Conservation (phyloP, 2,113 vertebrate genomes). For the Macroglossus sobrinus region DNA sequence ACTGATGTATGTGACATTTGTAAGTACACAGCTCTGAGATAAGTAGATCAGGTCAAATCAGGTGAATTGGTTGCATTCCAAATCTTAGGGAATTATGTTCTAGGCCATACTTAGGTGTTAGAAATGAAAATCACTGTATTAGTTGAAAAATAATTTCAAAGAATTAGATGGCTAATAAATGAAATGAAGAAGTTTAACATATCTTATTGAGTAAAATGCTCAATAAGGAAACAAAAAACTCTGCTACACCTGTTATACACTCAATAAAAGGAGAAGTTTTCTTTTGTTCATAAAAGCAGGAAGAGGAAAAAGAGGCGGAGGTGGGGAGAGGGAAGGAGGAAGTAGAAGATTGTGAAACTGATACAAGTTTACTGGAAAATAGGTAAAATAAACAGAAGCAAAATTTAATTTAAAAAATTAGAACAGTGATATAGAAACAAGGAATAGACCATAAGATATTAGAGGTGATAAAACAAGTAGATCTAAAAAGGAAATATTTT, state of each 20-base stretch:
- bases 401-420: conserved; percentile 14
- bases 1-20: background rate
- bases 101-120: background rate
- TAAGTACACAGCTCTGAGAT: conserved; percentile 8
- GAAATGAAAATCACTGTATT: conserved; percentile 28
- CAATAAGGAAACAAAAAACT: conserved; percentile 21
- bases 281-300: conserved; percentile 4
- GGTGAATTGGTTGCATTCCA: background rate
- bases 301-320: background rate
- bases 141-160: conserved; percentile 32
- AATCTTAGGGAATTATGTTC: background rate
- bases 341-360: conserved; percentile 28
- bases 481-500: background rate
- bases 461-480: background rate
- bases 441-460: background rate
- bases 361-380: conserved; percentile 12
- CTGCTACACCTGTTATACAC: background rate
- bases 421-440: background rate
- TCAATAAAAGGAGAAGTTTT: background rate
- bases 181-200: background rate
- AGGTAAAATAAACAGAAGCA: conserved; percentile 19
- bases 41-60: conserved; percentile 9
- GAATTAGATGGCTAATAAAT: background rate
- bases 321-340: background rate
- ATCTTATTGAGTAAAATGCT: background rate